Conservation (phyloP, 2,113 vertebrate species). For the Python bivittatus region DNA sequence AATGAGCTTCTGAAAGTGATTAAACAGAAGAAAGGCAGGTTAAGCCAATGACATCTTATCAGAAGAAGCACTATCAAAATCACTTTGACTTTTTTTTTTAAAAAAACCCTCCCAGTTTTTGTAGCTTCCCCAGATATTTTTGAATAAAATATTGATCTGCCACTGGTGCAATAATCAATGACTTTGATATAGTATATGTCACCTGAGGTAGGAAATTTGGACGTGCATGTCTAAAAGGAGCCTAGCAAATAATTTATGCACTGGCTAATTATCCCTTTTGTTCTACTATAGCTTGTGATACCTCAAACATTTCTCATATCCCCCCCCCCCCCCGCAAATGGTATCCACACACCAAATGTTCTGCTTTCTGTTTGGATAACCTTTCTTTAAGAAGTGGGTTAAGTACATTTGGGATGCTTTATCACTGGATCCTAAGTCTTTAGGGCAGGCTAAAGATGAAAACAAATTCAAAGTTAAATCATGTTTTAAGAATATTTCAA, state of each 20-base stretch:
- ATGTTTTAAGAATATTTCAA: neutral
- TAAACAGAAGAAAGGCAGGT: slow-evolving; percentile 62
- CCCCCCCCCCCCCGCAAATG: neutral
- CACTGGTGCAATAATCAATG: neutral
- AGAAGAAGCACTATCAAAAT: slow-evolving; percentile 55
- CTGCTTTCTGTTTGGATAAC: slow-evolving; percentile 17
- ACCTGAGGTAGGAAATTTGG: slow-evolving; percentile 3
- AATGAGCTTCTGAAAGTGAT: slow-evolving; percentile 69
- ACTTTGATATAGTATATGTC: slow-evolving; percentile 5
- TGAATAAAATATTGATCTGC: slow-evolving; percentile 37
- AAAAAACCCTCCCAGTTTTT: slow-evolving; percentile 2
- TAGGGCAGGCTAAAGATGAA: neutral
- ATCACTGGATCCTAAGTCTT: neutral
- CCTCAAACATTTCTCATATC: neutral
- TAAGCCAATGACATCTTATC: slow-evolving; percentile 60
- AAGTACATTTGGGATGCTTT: neutral
- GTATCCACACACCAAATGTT: neutral
- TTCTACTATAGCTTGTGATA: neutral
- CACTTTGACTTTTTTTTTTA: neutral
- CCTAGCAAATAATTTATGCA: neutral
- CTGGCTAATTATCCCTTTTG: neutral
- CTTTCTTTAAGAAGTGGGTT: neutral
- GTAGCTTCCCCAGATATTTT: slow-evolving; percentile 34
- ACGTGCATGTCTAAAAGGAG: slow-evolving; percentile 11
- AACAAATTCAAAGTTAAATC: slow-evolving; percentile 14